A percentile compares a stretch with the other conserved stretches of the same genome.
Conservation (phyloP, 2,888 invertebrate genomes). For the Cataglyphis albicans region DNA sequence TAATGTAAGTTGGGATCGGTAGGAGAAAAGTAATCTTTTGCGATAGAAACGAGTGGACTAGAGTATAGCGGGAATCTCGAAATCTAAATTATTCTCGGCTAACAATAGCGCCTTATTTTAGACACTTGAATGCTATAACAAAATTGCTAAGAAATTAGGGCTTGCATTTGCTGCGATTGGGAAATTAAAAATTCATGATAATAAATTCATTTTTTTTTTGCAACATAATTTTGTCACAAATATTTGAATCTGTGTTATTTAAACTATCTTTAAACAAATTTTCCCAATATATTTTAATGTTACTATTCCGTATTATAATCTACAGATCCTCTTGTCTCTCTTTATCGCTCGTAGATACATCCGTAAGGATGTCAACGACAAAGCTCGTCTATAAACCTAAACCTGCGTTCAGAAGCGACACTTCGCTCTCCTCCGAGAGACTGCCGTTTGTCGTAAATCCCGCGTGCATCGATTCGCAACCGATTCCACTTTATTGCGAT, state of each 20-base stretch:
- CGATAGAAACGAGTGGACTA: neutral
- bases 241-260: neutral
- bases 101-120: neutral
- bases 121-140: neutral
- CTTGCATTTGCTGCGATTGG: neutral
- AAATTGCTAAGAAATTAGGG: neutral
- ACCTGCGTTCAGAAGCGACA: slow-evolving; percentile 41
- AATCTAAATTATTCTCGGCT: slow-evolving; percentile 4
- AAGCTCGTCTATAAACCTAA: slow-evolving; percentile 15
- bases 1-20: slow-evolving; percentile 31
- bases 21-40: neutral
- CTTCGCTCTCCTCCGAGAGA: slow-evolving; percentile 29
- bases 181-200: neutral
- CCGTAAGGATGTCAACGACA: slow-evolving; percentile 48
- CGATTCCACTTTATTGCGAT: slow-evolving; percentile 49
- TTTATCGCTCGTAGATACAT: neutral
- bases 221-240: neutral
- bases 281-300: neutral
- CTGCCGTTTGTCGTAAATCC: slow-evolving; percentile 35
- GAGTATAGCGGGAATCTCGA: neutral
- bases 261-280: neutral
- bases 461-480: slow-evolving; percentile 38
- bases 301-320: neutral
- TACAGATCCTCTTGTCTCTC: neutral
- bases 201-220: neutral